phyloP scores from a whole-genome alignment of 2,113 vertebrate genomes.

The Strix uralensis region DNA sequence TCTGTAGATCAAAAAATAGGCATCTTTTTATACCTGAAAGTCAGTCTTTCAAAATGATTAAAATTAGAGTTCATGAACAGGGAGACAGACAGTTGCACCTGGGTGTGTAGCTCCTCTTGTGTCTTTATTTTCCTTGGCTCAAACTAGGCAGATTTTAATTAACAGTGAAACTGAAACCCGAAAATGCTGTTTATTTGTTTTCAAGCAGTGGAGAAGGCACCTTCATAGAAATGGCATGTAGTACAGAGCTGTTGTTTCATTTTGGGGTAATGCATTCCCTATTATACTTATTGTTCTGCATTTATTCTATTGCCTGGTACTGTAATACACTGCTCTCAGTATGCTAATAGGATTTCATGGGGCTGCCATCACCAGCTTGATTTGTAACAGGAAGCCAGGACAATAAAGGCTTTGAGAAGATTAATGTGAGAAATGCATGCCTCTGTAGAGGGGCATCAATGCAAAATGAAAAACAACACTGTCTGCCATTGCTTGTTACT shows the following conservation, averaged over 20 bases:
- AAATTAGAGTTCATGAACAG: background rate
- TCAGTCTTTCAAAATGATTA: background rate
- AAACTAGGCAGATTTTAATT: background rate
- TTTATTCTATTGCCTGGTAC: slow-evolving; percentile 77
- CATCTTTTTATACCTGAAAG: background rate
- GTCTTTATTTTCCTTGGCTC: background rate
- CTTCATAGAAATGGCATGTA: background rate
- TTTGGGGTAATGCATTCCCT: slow-evolving; percentile 62
- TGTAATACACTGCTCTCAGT: slow-evolving; percentile 72
- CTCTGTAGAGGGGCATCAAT: slow-evolving; percentile 66
- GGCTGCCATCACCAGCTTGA: slow-evolving; percentile 66
- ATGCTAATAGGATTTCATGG: slow-evolving; percentile 66
- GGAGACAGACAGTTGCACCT: background rate
- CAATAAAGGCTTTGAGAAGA: slow-evolving; percentile 77
- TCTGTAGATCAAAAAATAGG: background rate
- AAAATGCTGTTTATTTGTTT: slow-evolving; percentile 31
- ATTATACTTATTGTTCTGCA: slow-evolving; percentile 68
- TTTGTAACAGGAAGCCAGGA: slow-evolving; percentile 75
- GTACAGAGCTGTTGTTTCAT: slow-evolving; percentile 47
- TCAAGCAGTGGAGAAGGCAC: background rate
- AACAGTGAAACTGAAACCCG: background rate
- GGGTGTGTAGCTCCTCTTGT: background rate
- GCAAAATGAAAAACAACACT: slow-evolving; percentile 73
- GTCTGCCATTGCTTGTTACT: slow-evolving; percentile 67
- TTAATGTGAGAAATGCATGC: slow-evolving; percentile 75